Percentiles rank a stretch among this genome's conserved stretches.
Conservation (phyloP, 2,113 vertebrate species). For the Silurus meridionalis region DNA sequence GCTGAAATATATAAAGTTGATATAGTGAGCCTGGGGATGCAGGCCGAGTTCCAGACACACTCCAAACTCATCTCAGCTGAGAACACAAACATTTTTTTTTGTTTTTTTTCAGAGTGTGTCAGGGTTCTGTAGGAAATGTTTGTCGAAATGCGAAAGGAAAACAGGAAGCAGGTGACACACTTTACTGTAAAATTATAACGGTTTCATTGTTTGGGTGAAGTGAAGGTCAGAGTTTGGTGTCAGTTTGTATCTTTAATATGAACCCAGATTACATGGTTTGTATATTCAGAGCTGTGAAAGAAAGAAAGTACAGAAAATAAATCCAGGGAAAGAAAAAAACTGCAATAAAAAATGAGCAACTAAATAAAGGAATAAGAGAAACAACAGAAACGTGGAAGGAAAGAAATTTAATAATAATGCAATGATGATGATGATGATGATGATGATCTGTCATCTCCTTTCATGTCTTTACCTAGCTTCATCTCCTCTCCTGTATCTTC, state of each 20-base stretch:
- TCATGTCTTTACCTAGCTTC: neutral
- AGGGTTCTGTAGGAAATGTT: neutral
- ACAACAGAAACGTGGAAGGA: neutral
- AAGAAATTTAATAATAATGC: neutral
- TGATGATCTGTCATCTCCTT: neutral
- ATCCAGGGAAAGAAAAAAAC: neutral
- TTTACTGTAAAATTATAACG: neutral
- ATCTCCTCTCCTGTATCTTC: neutral
- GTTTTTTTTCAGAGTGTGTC: neutral
- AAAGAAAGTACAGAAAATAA: neutral
- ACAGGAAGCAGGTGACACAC: neutral
- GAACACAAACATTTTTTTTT: conserved; percentile 34
- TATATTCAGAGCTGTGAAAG: neutral
- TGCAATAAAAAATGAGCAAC: neutral
- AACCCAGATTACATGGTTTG: neutral
- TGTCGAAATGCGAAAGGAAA: neutral
- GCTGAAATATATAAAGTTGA: conserved; percentile 38
- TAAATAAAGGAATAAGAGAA: neutral
- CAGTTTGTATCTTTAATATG: neutral
- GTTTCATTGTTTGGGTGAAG: neutral
- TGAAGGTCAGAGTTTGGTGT: neutral
- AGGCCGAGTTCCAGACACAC: conserved; percentile 31
- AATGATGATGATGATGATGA: too few relatives aligned
- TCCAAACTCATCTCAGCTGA: conserved; percentile 30
- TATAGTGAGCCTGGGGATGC: conserved; percentile 32